These are phyloP conservation scores for Nephrotoma appendiculata DNA, from an alignment of 2,888 invertebrate species.

Conservation along the genomic window DNA sequence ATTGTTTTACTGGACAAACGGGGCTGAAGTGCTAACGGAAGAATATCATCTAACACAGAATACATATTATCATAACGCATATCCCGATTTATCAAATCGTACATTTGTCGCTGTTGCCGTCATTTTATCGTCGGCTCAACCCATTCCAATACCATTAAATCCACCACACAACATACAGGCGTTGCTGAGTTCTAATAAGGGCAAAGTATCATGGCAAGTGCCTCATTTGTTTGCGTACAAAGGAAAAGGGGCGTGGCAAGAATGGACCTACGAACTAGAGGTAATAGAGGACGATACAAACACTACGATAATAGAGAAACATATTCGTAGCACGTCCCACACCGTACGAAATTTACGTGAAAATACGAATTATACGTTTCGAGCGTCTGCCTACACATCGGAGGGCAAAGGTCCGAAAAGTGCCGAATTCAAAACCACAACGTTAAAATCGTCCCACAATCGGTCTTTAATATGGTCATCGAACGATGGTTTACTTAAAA, in stretches of 20 bases:
- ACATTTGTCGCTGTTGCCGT: constrained; percentile 38
- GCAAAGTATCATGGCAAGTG: constrained; percentile 67
- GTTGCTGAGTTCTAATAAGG: constrained; percentile 58
- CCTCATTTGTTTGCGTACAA: constrained; percentile 65
- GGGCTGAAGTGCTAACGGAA: constrained; percentile 59
- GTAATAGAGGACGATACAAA: constrained; percentile 26
- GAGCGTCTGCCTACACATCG: constrained; percentile 62
- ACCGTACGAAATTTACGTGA: constrained; percentile 56
- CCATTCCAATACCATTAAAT: constrained; percentile 62
- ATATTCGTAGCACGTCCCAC: constrained; percentile 43
- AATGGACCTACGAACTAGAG: constrained; percentile 29
- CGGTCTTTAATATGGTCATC: constrained; percentile 54
- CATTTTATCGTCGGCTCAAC: constrained; percentile 57
- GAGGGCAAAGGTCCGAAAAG: constrained; percentile 72
- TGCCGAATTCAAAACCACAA: constrained; percentile 56
- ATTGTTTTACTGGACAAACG: constrained; percentile 77
- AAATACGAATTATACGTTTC: constrained; percentile 60
- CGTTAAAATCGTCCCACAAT: constrained; percentile 36
- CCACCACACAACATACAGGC: constrained; percentile 69
- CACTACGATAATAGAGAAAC: constrained; percentile 23
- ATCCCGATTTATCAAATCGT: constrained; percentile 37
- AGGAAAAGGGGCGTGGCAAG: constrained; percentile 45
- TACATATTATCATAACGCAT: constrained; percentile 64
- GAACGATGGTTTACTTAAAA: constrained; percentile 57
- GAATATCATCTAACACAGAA: constrained; percentile 55